Evolutionary conservation across 2,797 vertebrate genomes (phyloP).

Genomic region (Pogoniulus pusillus): DNA sequence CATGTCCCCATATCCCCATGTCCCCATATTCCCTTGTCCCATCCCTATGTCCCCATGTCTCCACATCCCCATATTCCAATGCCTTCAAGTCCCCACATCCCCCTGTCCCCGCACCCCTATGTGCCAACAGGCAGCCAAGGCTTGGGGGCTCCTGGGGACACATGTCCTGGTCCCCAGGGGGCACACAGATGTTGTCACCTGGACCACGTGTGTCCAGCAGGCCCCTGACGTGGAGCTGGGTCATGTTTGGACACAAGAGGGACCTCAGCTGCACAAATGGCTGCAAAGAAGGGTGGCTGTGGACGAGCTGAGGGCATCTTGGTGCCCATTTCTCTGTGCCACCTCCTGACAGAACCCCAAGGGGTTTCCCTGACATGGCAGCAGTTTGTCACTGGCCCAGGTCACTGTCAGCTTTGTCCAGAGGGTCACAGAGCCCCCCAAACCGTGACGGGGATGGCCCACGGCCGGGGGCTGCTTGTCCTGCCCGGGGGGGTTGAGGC

Average conservation of each 20-base stretch:
- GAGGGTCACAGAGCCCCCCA: fast-evolving
- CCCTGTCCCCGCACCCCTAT: too few relatives aligned
- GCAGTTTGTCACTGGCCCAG: not conserved
- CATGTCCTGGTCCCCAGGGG: fast-evolving
- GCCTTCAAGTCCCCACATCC: too few relatives aligned
- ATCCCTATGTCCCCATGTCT: too few relatives aligned
- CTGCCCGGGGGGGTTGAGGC: not conserved
- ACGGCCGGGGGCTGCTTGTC: fast-evolving
- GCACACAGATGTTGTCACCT: fast-evolving
- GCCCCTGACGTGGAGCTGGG: not conserved
- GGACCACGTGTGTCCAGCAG: not conserved
- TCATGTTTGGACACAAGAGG: fast-evolving
- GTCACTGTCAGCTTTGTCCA: too few relatives aligned
- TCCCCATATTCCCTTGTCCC: too few relatives aligned
- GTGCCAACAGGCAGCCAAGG: not conserved
- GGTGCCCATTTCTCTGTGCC: not conserved
- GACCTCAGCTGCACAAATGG: too few relatives aligned
- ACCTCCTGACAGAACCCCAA: not conserved
- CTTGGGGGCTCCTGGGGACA: not conserved
- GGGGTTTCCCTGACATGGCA: fast-evolving
- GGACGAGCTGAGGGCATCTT: not conserved
- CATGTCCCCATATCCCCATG: too few relatives aligned
- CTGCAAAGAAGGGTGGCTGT: not conserved
- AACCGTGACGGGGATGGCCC: fast-evolving
- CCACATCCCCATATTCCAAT: too few relatives aligned